phyloP scores from a whole-genome alignment of 2,113 vertebrate species.

The Polyodon spathula region DNA sequence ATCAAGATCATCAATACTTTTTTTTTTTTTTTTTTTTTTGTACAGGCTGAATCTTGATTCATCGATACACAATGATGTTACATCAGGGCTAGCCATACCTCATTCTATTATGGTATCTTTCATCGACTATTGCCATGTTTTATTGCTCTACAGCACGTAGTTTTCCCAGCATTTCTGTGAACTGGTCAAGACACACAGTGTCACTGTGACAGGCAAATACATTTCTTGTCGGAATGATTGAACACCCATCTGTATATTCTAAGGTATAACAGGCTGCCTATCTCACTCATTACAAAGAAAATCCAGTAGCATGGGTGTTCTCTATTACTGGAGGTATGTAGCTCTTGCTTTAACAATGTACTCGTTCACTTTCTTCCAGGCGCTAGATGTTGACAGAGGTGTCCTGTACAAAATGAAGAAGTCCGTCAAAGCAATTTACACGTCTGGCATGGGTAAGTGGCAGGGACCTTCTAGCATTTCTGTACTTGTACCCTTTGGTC shows the following conservation, averaged over 20 bases:
- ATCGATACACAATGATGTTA: too few relatives aligned
- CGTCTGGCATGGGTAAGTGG: slow-evolving; percentile 88
- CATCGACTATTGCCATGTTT: too few relatives aligned
- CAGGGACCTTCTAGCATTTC: not conserved
- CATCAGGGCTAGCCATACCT: too few relatives aligned
- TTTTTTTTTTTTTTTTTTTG: too few relatives aligned
- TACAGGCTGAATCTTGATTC: too few relatives aligned
- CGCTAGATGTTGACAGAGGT: slow-evolving; percentile 90
- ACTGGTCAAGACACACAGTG: too few relatives aligned
- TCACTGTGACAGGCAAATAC: not conserved
- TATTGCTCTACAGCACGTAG: too few relatives aligned
- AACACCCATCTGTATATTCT: not conserved
- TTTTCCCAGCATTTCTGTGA: too few relatives aligned
- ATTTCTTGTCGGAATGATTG: slow-evolving; percentile 7
- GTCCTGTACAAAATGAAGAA: slow-evolving; percentile 99
- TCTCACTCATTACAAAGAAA: not conserved
- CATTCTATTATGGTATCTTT: too few relatives aligned
- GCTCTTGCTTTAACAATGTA: not conserved
- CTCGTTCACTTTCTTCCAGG: slow-evolving; percentile 51
- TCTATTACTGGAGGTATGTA: not conserved
- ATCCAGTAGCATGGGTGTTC: not conserved
- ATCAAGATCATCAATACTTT: too few relatives aligned
- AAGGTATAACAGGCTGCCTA: not conserved
- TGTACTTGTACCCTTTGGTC: not conserved
- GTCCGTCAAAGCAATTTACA: slow-evolving; percentile 94